These are phyloP conservation scores for Paragorgia papillata DNA, from an alignment of 92 coral and sea anemone species.

Conservation along the genomic window DNA sequence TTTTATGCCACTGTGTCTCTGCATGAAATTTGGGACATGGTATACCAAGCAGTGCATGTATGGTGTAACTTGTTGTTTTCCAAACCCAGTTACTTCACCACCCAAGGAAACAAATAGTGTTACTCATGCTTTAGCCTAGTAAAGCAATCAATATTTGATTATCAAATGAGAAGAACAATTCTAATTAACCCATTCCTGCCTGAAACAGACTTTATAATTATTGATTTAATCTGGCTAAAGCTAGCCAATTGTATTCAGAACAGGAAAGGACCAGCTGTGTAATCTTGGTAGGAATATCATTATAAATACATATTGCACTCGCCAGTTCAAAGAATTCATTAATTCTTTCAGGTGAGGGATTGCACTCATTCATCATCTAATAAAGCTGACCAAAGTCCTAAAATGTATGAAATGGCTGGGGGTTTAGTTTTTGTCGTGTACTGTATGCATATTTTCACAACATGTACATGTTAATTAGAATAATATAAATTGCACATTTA, in stretches of 20 bases:
- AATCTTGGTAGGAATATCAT: background rate
- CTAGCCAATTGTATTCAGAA: background rate
- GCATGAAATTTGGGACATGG: slow-evolving; percentile 34
- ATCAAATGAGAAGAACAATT: too few relatives aligned
- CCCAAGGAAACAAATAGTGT: slow-evolving; percentile 16
- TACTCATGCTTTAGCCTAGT: slow-evolving; percentile 26
- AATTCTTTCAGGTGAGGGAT: slow-evolving; percentile 25
- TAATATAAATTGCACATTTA: too few relatives aligned
- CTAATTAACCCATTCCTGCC: too few relatives aligned
- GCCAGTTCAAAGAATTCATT: slow-evolving; percentile 25
- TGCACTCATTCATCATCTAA: slow-evolving; percentile 28
- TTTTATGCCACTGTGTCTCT: slow-evolving; percentile 22
- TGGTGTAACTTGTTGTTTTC: slow-evolving; percentile 23
- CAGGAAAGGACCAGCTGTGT: background rate
- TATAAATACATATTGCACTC: background rate
- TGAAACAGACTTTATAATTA: too few relatives aligned
- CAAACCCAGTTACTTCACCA: slow-evolving; percentile 18
- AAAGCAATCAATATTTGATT: background rate
- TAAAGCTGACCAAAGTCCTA: slow-evolving; percentile 28
- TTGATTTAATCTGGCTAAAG: too few relatives aligned
- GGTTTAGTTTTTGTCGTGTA: slow-evolving; percentile 5
- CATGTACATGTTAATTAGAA: background rate
- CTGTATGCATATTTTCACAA: slow-evolving; percentile 1
- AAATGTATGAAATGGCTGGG: background rate
- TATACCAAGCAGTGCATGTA: slow-evolving; percentile 36